phyloP scores from a whole-genome alignment of 2,888 invertebrate genomes.

The Meiosimyza platycephala region DNA sequence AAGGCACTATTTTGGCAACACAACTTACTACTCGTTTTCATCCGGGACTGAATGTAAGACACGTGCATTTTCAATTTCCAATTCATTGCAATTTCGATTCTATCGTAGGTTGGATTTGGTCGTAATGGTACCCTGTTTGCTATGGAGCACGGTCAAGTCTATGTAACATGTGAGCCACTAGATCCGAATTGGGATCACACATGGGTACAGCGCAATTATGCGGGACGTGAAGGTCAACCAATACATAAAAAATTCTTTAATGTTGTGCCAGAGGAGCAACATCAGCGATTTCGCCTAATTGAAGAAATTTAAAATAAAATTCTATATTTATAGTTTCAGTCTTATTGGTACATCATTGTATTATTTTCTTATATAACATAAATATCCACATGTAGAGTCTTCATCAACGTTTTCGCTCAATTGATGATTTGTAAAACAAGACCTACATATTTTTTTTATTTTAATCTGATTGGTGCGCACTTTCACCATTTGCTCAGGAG shows the following conservation, averaged over 20 bases:
- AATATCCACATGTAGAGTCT: background rate
- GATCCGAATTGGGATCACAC: slow-evolving; percentile 83
- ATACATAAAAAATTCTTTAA: slow-evolving; percentile 89
- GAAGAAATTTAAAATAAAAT: slow-evolving; percentile 72
- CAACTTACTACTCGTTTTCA: slow-evolving; percentile 80
- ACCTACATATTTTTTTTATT: no score
- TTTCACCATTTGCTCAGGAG: no score
- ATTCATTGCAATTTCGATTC: background rate
- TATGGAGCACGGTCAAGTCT: slow-evolving; percentile 80
- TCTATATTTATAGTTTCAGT: background rate
- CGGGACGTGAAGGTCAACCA: slow-evolving; percentile 72
- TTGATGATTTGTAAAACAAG: no score
- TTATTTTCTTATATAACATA: background rate
- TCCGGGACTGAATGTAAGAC: slow-evolving; percentile 81
- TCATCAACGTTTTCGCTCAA: no score
- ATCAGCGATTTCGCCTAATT: slow-evolving; percentile 81
- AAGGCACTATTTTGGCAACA: slow-evolving; percentile 77
- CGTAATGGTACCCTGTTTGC: slow-evolving; percentile 84
- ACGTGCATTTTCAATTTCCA: background rate
- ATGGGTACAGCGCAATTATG: slow-evolving; percentile 77
- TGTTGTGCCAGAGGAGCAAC: slow-evolving; percentile 82
- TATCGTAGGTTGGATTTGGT: slow-evolving; percentile 81
- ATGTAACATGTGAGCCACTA: slow-evolving; percentile 84
- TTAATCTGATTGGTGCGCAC: no score
- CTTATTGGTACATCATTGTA: background rate